A percentile compares a stretch with the other conserved stretches of the same genome.
Conservation (phyloP, 2,888 invertebrate genomes). For the Heliconius erato region DNA sequence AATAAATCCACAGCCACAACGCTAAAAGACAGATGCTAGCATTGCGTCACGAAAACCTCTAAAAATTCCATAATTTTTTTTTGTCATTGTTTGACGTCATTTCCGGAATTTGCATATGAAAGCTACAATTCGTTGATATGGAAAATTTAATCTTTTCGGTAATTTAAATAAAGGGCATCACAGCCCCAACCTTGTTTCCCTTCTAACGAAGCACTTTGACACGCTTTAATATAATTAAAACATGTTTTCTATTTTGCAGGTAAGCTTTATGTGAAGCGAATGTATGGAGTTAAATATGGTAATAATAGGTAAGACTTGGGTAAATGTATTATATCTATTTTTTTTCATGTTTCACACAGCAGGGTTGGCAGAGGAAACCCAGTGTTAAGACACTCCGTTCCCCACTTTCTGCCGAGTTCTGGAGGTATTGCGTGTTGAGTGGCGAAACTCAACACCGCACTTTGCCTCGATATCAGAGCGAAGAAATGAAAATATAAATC, state of each 20-base stretch:
- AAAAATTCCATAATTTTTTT: not conserved
- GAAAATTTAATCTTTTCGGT: conserved; percentile 81
- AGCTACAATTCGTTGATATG: conserved; percentile 76
- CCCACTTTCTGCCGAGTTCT: too few relatives aligned
- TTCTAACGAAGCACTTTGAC: conserved; percentile 51
- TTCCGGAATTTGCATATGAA: conserved; percentile 76
- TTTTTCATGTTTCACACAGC: too few relatives aligned
- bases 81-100: not conserved
- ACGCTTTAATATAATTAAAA: conserved; percentile 59
- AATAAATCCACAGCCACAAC: not conserved
- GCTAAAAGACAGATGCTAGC: not conserved
- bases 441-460: too few relatives aligned
- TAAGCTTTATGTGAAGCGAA: conserved; percentile 54
- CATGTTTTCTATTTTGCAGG: conserved; percentile 65
- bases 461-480: too few relatives aligned
- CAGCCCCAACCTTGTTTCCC: conserved; percentile 73
- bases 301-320: not conserved
- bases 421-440: too few relatives aligned
- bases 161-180: conserved; percentile 75
- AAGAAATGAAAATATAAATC: too few relatives aligned
- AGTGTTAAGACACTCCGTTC: too few relatives aligned
- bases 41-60: not conserved
- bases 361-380: too few relatives aligned
- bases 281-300: not conserved
- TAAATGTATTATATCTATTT: too few relatives aligned